A percentile compares a stretch with the other conserved stretches of the same genome.
phyloP scores from a whole-genome alignment of 2,888 invertebrate genomes.

The Pogonocherus hispidulus region DNA sequence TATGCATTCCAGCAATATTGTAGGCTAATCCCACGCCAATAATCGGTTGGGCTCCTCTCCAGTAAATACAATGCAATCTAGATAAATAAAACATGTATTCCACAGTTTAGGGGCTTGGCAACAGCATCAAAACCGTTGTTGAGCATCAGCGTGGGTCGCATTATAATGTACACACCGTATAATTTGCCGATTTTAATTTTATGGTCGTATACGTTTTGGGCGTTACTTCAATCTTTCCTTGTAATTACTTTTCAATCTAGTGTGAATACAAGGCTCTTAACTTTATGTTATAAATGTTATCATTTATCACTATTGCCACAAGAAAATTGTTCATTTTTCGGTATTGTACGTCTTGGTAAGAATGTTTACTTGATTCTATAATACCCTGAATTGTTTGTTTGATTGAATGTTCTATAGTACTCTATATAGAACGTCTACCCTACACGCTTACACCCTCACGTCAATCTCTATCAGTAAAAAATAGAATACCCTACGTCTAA shows the following conservation, averaged over 20 bases:
- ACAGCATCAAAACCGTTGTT: conserved; percentile 17
- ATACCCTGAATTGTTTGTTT: too few relatives aligned
- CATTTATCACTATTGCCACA: too few relatives aligned
- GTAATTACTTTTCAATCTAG: conserved; percentile 7
- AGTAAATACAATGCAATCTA: conserved; percentile 42
- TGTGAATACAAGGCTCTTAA: background rate
- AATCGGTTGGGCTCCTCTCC: conserved; percentile 34
- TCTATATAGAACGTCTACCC: too few relatives aligned
- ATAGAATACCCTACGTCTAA: too few relatives aligned
- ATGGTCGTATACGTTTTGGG: conserved; percentile 20
- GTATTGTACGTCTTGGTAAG: too few relatives aligned
- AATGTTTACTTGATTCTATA: too few relatives aligned
- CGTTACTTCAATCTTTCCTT: background rate
- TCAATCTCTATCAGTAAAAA: too few relatives aligned
- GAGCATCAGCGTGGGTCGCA: conserved; percentile 12
- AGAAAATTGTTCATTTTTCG: too few relatives aligned
- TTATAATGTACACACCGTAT: conserved; percentile 36
- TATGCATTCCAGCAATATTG: conserved; percentile 8
- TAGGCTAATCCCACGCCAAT: conserved; percentile 33
- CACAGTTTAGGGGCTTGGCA: conserved; percentile 38
- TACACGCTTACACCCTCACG: too few relatives aligned
- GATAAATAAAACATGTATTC: conserved; percentile 40
- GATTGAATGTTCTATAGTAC: too few relatives aligned
- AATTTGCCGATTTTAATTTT: conserved; percentile 39
- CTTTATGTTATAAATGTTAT: too few relatives aligned